phyloP scores from a whole-genome alignment of 1,140 invertebrate species.

The Drosophila tropicalis region DNA sequence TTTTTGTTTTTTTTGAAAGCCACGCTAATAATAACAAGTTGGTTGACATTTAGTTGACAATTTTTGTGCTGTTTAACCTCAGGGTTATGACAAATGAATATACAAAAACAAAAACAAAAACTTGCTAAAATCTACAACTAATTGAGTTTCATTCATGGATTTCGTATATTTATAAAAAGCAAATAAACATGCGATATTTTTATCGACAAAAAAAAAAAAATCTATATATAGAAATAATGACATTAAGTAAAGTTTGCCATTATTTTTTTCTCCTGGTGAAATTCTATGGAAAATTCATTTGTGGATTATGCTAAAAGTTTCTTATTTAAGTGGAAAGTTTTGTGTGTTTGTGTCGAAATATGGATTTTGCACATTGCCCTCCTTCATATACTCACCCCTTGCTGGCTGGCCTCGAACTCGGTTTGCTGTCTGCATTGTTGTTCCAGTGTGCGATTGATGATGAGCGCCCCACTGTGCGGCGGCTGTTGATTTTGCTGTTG shows the following conservation, averaged over 20 bases:
- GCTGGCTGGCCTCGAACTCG: slow-evolving; percentile 20
- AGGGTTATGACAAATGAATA: background rate
- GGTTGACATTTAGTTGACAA: slow-evolving; percentile 4
- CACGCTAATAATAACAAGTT: background rate
- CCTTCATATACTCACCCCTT: slow-evolving; percentile 1
- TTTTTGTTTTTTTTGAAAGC: background rate
- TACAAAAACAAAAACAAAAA: background rate
- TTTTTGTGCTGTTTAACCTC: slow-evolving; percentile 6
- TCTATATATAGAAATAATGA: slow-evolving; percentile 8
- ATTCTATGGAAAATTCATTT: slow-evolving; percentile 2
- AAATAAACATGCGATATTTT: background rate
- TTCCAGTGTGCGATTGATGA: slow-evolving; percentile 31
- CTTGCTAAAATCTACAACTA: slow-evolving; percentile 11
- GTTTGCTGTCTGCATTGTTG: slow-evolving; percentile 26
- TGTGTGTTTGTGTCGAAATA: background rate
- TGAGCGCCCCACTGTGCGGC: slow-evolving; percentile 15
- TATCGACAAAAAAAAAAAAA: background rate
- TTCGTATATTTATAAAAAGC: background rate
- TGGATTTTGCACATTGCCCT: background rate
- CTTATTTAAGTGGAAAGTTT: background rate
- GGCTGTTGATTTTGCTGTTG: slow-evolving; percentile 47
- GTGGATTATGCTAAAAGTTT: background rate
- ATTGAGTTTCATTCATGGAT: slow-evolving; percentile 10
- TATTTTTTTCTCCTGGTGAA: background rate
- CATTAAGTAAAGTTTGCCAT: background rate